phyloP scores from a whole-genome alignment of 2,797 vertebrate genomes.

The Podargus strigoides region DNA sequence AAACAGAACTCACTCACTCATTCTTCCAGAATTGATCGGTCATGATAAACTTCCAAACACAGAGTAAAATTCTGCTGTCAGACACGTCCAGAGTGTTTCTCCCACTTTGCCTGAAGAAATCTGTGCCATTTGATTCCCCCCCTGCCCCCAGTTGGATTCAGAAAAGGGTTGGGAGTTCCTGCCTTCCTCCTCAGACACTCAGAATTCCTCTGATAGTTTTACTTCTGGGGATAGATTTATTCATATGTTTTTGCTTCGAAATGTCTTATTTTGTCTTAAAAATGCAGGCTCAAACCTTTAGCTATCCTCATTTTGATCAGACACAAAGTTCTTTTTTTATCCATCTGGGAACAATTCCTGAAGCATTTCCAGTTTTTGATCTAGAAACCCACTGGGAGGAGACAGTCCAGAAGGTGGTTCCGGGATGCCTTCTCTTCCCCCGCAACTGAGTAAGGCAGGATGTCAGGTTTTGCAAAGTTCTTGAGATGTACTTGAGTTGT shows the following conservation, averaged over 20 bases:
- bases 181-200: neutral
- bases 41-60: slow-evolving; percentile 53
- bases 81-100: slow-evolving; percentile 24
- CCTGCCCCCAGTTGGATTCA: neutral
- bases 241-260: neutral
- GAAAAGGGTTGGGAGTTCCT: neutral
- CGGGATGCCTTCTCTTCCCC: neutral
- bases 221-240: neutral
- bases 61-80: slow-evolving; percentile 20
- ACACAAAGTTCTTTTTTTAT: neutral
- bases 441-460: neutral
- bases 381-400: neutral
- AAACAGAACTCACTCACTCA: slow-evolving; percentile 46
- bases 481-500: neutral
- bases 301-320: neutral
- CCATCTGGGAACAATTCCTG: neutral
- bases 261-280: neutral
- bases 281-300: neutral
- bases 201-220: neutral
- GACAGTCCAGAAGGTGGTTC: neutral
- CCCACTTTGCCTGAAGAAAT: slow-evolving; percentile 41
- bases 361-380: neutral
- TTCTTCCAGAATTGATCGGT: slow-evolving; percentile 58
- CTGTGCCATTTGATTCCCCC: neutral
- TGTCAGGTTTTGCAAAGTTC: neutral